Percentiles rank a stretch among this genome's conserved stretches.
Conservation (phyloP, 2,797 vertebrate species). For the Hoplostethus mediterraneus region DNA sequence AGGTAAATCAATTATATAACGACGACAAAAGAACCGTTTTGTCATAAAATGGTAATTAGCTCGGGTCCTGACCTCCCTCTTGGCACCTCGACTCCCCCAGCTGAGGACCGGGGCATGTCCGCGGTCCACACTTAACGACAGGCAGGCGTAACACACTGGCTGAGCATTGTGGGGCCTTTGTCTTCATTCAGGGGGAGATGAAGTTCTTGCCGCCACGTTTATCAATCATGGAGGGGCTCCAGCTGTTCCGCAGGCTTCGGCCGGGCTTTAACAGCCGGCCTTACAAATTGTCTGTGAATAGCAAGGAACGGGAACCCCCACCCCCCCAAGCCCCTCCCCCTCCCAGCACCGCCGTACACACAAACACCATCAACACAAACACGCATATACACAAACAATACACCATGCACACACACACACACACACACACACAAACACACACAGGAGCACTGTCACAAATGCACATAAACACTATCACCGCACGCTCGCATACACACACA, state of each 20-base stretch:
- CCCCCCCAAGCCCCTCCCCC: conserved; percentile 50
- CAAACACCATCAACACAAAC: background rate
- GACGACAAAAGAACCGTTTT: conserved; percentile 84
- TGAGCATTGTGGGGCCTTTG: conserved; percentile 97
- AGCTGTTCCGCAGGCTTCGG: conserved; percentile 98
- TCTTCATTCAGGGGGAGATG: conserved; percentile 99
- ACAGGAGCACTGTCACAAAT: background rate
- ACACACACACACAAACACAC: conserved; percentile 23
- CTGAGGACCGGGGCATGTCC: conserved; percentile 94
- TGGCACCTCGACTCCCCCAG: conserved; percentile 92
- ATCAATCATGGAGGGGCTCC: conserved; percentile 99
- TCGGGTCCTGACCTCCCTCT: conserved; percentile 94
- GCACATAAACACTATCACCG: background rate
- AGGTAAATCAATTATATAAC: conserved; percentile 89
- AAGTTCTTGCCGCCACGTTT: conserved; percentile 97
- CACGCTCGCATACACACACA: conserved; percentile 27
- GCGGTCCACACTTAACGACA: conserved; percentile 96
- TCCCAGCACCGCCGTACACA: background rate
- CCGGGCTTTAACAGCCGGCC: conserved; percentile 96
- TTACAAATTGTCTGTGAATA: conserved; percentile 99
- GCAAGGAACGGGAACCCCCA: conserved; percentile 86
- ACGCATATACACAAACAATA: conserved; percentile 30
- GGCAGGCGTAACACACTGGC: conserved; percentile 96
- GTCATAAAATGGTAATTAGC: conserved; percentile 88
- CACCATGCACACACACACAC: conserved; percentile 1